Conservation (phyloP, 1,140 invertebrate species). For the Stegodyphus mimosarum region DNA sequence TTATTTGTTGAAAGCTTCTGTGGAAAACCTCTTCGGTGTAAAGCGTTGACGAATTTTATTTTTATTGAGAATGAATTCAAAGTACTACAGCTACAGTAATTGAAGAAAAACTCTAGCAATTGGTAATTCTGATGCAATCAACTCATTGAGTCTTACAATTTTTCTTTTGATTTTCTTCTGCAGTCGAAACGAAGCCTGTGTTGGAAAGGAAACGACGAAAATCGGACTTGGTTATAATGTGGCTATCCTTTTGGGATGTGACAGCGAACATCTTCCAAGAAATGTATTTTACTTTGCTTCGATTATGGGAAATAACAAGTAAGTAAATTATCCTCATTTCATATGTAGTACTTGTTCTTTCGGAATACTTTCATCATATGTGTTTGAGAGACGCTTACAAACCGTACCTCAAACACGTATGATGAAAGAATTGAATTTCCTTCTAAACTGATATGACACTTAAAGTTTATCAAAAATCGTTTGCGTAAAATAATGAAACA, state of each 20-base stretch:
- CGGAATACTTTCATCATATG: too few species aligned
- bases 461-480: not conserved
- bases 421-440: not conserved
- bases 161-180: not conserved
- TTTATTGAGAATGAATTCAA: too few species aligned
- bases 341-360: not conserved
- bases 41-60: too few species aligned
- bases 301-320: conserved; percentile 18
- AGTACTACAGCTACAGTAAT: too few species aligned
- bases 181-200: conserved; percentile 24
- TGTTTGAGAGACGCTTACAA: too few species aligned
- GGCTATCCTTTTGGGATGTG: conserved; percentile 24
- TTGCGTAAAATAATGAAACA: not conserved
- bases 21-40: too few species aligned
- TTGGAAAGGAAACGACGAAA: conserved; percentile 20
- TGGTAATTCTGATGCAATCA: too few species aligned
- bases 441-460: not conserved
- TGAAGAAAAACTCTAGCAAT: too few species aligned
- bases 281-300: not conserved
- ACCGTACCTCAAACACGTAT: not conserved
- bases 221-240: conserved; percentile 40
- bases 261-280: not conserved
- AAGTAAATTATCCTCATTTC: conserved; percentile 7
- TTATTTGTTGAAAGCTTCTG: too few species aligned
- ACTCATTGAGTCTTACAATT: too few species aligned